A percentile compares a stretch with the other conserved stretches of the same genome.
These are phyloP conservation scores for Branchipolynoe longqiensis DNA, from an alignment of 2,888 invertebrate species.

Conservation along the genomic window DNA sequence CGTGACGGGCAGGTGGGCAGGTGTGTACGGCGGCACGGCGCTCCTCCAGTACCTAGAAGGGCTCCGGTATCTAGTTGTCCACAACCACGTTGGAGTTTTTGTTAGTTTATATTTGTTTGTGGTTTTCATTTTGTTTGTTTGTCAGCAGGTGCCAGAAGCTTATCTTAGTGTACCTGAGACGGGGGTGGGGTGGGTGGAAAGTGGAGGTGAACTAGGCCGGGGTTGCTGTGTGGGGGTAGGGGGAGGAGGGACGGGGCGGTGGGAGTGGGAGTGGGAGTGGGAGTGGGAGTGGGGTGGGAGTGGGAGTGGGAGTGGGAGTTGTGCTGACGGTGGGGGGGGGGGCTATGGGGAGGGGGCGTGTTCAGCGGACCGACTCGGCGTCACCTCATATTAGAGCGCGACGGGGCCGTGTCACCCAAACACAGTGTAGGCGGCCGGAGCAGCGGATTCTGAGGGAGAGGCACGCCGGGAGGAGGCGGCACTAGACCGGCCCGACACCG, in stretches of 20 bases:
- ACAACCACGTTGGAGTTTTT: too few species aligned
- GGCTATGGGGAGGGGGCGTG: background rate
- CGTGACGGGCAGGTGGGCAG: too few species aligned
- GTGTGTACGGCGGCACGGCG: too few species aligned
- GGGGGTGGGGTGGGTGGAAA: too few species aligned
- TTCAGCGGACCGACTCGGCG: conserved; percentile 17
- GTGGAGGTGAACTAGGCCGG: background rate
- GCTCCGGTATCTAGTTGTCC: too few species aligned
- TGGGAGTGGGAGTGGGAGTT: background rate
- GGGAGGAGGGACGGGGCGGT: background rate
- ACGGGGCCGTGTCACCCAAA: too few species aligned
- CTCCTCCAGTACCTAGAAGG: too few species aligned
- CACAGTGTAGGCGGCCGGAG: too few species aligned
- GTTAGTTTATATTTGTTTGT: too few species aligned
- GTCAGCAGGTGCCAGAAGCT: too few species aligned
- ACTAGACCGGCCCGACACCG: background rate
- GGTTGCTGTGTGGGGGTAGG: background rate
- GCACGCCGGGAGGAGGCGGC: background rate
- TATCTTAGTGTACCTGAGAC: too few species aligned
- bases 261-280: background rate
- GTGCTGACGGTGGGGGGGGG: background rate
- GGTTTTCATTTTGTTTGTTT: too few species aligned
- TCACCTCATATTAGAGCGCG: conserved; percentile 24
- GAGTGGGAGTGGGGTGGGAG: background rate
- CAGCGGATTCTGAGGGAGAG: background rate